A percentile compares a stretch with the other conserved stretches of the same genome.
Conservation (phyloP, 2,888 invertebrate genomes). For the Plagiodera versicolora region DNA sequence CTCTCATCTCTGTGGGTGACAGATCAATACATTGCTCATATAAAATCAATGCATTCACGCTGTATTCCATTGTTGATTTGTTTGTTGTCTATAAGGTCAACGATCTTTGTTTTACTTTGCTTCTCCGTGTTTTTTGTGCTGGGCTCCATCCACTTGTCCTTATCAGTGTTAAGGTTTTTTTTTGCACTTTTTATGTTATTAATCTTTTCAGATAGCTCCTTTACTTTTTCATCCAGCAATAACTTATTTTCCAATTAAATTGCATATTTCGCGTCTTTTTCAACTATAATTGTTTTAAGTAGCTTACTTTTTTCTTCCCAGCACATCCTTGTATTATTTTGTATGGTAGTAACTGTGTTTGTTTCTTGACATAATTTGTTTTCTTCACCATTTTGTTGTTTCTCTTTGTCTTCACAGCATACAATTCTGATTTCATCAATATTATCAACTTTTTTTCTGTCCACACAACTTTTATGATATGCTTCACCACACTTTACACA, state of each 20-base stretch:
- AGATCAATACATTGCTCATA: too few species aligned
- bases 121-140: slow-evolving; percentile 7
- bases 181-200: slow-evolving; percentile 1
- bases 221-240: not conserved
- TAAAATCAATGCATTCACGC: too few species aligned
- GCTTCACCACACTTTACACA: too few species aligned
- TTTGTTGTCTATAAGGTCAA: not conserved
- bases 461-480: slow-evolving; percentile 4
- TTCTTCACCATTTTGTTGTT: not conserved
- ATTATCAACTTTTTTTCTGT: slow-evolving; percentile 7
- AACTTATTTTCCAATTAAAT: slow-evolving; percentile 6
- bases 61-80: slow-evolving; percentile 1
- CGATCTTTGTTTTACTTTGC: not conserved
- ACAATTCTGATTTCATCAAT: slow-evolving; percentile 8
- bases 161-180: slow-evolving; percentile 8
- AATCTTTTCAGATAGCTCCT: slow-evolving; percentile 7
- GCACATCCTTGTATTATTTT: slow-evolving; percentile 7
- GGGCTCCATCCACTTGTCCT: not conserved
- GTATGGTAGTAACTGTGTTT: slow-evolving; percentile 2
- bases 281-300: slow-evolving; percentile 3
- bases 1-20: too few species aligned
- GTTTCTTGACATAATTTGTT: slow-evolving; percentile 1
- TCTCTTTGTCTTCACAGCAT: slow-evolving; percentile 4
- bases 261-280: slow-evolving; percentile 6
- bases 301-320: slow-evolving; percentile 4